A percentile compares a stretch with the other conserved stretches of the same genome.
Evolutionary conservation across 1,140 invertebrate genomes (phyloP).

Genomic region (Oncopeltus fasciatus): DNA sequence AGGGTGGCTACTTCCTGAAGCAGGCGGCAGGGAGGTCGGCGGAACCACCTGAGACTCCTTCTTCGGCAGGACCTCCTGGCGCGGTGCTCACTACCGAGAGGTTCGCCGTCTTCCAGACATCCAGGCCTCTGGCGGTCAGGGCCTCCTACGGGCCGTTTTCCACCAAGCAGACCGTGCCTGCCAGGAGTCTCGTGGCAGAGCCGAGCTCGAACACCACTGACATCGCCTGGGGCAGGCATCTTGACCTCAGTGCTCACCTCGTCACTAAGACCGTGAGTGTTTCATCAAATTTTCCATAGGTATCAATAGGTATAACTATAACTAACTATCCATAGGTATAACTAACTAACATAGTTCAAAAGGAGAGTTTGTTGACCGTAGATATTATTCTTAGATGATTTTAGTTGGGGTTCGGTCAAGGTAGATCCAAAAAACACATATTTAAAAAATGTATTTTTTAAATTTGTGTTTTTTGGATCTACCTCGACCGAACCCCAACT

Average conservation of each 20-base stretch:
- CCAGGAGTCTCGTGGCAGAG: conserved; percentile 44
- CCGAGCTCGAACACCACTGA: conserved; percentile 40
- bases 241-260: conserved; percentile 73
- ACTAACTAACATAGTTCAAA: too few relatives aligned
- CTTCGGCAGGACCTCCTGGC: conserved; percentile 8
- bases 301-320: too few relatives aligned
- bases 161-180: conserved; percentile 83
- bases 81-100: conserved; percentile 29
- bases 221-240: conserved; percentile 46
- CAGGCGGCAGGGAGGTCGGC: conserved; percentile 4
- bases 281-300: too few relatives aligned
- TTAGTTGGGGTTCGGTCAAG: too few relatives aligned
- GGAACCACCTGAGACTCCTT: conserved; percentile 10
- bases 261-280: conserved; percentile 18
- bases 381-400: too few relatives aligned
- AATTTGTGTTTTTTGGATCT: too few relatives aligned
- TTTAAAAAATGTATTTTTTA: too few relatives aligned
- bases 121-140: conserved; percentile 67
- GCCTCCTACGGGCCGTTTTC: conserved; percentile 85
- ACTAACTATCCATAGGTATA: too few relatives aligned
- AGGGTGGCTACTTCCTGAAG: conserved; percentile 18
- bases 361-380: too few relatives aligned
- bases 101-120: conserved; percentile 77
- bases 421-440: too few relatives aligned
- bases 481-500: too few relatives aligned